These are phyloP conservation scores for Caenorhabditis zanzibari DNA, from an alignment of 2,888 invertebrate genomes.

Conservation along the genomic window DNA sequence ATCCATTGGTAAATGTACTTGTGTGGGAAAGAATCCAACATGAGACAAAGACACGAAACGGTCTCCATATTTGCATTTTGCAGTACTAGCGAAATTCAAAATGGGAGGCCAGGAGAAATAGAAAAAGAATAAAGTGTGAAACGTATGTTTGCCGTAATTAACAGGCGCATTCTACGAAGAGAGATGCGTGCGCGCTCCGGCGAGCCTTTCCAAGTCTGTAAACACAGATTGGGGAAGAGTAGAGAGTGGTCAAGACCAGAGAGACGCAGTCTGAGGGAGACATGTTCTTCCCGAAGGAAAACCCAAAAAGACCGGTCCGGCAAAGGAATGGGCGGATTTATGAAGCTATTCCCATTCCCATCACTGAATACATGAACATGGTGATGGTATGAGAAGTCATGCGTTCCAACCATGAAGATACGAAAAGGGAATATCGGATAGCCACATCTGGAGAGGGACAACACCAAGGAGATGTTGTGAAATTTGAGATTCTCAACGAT, in stretches of 20 bases:
- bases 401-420: constrained; percentile 31
- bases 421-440: constrained; percentile 34
- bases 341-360: constrained; percentile 38
- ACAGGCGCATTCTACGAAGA: constrained; percentile 53
- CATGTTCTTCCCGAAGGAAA: constrained; percentile 41
- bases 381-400: constrained; percentile 32
- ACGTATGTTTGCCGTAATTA: constrained; percentile 66
- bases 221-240: constrained; percentile 49
- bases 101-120: constrained; percentile 6
- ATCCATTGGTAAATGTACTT: constrained; percentile 39
- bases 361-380: constrained; percentile 53
- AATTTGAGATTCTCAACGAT: constrained; percentile 54
- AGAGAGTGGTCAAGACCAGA: constrained; percentile 45
- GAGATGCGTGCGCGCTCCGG: constrained; percentile 36
- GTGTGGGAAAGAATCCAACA: background rate
- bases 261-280: constrained; percentile 31
- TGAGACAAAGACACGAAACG: constrained; percentile 19
- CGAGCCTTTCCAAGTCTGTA: constrained; percentile 62
- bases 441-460: constrained; percentile 40
- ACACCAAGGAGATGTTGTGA: constrained; percentile 16
- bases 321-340: constrained; percentile 19
- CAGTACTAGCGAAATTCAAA: constrained; percentile 29
- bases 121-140: constrained; percentile 60
- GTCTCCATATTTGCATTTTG: constrained; percentile 45
- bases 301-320: constrained; percentile 45